Base-by-base conservation (phyloP, 2,113 vertebrate genomes). In the Protomyctophum bolini region DNA sequence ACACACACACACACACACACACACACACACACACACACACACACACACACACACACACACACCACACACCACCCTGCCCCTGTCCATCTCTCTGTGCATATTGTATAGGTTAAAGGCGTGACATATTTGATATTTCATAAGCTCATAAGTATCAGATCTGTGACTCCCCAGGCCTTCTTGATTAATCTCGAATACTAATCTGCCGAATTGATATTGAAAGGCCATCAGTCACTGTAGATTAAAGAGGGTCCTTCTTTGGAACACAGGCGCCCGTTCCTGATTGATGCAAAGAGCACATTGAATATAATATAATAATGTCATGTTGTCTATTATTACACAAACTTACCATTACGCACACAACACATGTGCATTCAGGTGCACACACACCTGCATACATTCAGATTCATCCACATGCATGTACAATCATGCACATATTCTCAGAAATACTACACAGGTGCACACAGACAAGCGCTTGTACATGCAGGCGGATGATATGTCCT, bases 91-190 rank as follows among this genome's bases (percentile, higher is more conserved):
- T 63, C 8, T 8, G 52, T 70, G 72, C 86, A 83, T 86, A 86
- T 87, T 87, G 86, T 86, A n/a, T 78, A 10, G 54, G 67, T 73
- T 73, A 77, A 73, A 62, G 58, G 66, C 60, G 74, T 76, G 77
- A 86, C 83, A 89, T 83, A 86, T 85, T 91, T 87, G 72, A 85
- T 89, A 87, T 89, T 91, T 87, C 80, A 85, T 91, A 90, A 91
- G 66, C 83, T 66, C 58, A 69, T 86, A 86, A 86, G 81, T 73
- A 86, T 85, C 72, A 68, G 72, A 61, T 79, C 70, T 75, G 59
- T 64, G 56, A 76, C 73, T 76, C 64, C 28, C 48, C 59, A 6
- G 63, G 33, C 48, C 50, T 14, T 33, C 66, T 77, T 89, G 87
- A 90, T 91, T 91, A 89, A 90, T 87, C 79, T 83, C 66, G 9